Evolutionary conservation across 2,113 vertebrate species (phyloP), one percentile per base, ranked within the genome.

Genomic region (Podarcis raffonei): DNA sequence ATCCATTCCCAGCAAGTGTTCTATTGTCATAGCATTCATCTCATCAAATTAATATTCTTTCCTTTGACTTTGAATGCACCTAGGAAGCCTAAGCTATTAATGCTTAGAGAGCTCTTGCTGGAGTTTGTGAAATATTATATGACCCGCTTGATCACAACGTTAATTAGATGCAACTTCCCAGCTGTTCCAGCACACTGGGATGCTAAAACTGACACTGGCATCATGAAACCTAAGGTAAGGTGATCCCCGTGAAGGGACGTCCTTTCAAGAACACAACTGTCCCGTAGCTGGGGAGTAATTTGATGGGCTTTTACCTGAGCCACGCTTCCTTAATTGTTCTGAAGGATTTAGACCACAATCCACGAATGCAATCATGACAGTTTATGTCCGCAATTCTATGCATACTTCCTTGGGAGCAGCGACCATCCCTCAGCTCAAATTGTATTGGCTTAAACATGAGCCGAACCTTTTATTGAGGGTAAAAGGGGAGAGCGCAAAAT

Each of bases 101-200:
- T 90, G 92, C 86, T 90, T 89, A 88, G 91, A 94, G 92, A 95
- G 81, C 84, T 78, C 86, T 95, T 81, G 90, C 92, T 92, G 90
- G 16, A 94, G 68, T 91, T 95, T 88, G 90, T 93, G 93, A 94
- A 95, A 89, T 94, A 94, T 91, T 92, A 93, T 88, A 78, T 96
- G 95, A 94, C 94, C 94, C 93, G 92, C 88, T 95, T 96, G 87
- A 85, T 5, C 92, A 90, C 87, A 91, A 87, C 93, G 94, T 96
- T 95, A 96, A 96, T 96, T 94, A 95, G 94, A 84, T 94, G 94
- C 94, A 94, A 92, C 79, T 93, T 72, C 90, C 94, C 87, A 95
- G 92, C 91, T 95, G 93, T 82, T 95, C 89, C 86, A 0, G 0
- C 81, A 90, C 94, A 94, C 80, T 93, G 93, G 92, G 76, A 92